Evolutionary conservation across 2,888 invertebrate genomes (phyloP), one percentile per base, ranked within the genome.

Genomic region (Pyralis farinalis): DNA sequence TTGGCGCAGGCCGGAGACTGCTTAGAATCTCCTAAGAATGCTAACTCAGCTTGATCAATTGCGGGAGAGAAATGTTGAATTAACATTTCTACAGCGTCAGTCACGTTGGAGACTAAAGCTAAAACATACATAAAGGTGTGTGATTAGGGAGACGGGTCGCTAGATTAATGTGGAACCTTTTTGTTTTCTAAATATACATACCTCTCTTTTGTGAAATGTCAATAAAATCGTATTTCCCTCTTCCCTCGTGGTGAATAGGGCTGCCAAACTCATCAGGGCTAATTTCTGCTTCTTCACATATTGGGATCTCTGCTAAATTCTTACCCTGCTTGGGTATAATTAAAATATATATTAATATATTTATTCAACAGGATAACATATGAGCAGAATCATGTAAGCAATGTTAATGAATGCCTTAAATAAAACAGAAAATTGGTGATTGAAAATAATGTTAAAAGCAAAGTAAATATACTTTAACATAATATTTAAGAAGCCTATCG

Each of bases 21-120:
- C 49, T 80, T 84, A 0, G 92, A 91, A 64, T 92, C 92, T 29
- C 92, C 92, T 25, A 92, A 70, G 49, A 82, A 82, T 10, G 89
- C 89, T 43, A 92, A 66, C 66, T 93, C 93, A 12, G 87, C 85
- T 61, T 92, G 92, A 57, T 92, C 91, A 35, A 92, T 92, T 21
- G 92, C 92, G 9, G 92, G 70, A 1, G 93, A 91, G 63, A 94
- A 94, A 73, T 94, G 93, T 57, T 93, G 92, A 46, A 95, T 91
- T 41, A 96, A 74, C 76, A 93, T 91, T 71, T 95, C 94, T 0
- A 95, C 94, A 2, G 95, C 93, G 64, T 93, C 93, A 40, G 93
- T 92, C 37, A 95, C 94, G 30, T 93, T 93, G 55, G 92, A 92
- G 43, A 96, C 92, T 60, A 96, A 86, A 46, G 91, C 94, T 94